A percentile compares a stretch with the other conserved stretches of the same genome.
phyloP scores from a whole-genome alignment of 2,797 vertebrate species.

The Synaphobranchus kaupii region DNA sequence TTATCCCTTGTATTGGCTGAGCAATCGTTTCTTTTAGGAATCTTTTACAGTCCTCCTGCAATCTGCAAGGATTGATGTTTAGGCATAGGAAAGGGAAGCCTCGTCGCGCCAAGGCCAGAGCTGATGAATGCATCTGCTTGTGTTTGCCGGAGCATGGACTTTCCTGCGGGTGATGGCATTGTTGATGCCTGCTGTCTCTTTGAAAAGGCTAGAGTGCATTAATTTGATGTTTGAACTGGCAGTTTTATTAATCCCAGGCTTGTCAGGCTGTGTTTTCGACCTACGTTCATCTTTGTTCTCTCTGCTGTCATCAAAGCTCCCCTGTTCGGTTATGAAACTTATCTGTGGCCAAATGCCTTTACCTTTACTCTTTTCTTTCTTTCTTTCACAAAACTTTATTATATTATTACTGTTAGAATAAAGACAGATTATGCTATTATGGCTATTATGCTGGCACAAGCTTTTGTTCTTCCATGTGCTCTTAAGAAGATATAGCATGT shows the following conservation, averaged over 20 bases:
- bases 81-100: not conserved
- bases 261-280: not conserved
- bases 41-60: not conserved
- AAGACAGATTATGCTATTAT: not conserved
- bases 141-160: conserved; percentile 16
- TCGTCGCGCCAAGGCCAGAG: not conserved
- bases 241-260: not conserved
- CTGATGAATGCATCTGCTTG: conserved; percentile 37
- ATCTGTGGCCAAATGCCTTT: not conserved
- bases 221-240: not conserved
- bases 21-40: not conserved
- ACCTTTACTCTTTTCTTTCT: not conserved
- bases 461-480: not conserved
- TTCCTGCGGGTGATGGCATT: not conserved
- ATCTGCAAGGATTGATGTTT: conserved; percentile 1
- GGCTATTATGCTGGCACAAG: not conserved
- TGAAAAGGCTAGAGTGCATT: not conserved
- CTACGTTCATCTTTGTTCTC: not conserved
- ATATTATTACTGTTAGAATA: not conserved
- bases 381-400: not conserved
- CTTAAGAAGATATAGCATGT: conserved; percentile 1
- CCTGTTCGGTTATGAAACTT: not conserved
- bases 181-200: not conserved
- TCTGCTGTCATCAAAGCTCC: not conserved
- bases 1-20: not conserved